Percentiles rank a stretch among this genome's conserved stretches.
Conservation (phyloP, 2,888 invertebrate genomes). For the Ophion ventricosus region DNA sequence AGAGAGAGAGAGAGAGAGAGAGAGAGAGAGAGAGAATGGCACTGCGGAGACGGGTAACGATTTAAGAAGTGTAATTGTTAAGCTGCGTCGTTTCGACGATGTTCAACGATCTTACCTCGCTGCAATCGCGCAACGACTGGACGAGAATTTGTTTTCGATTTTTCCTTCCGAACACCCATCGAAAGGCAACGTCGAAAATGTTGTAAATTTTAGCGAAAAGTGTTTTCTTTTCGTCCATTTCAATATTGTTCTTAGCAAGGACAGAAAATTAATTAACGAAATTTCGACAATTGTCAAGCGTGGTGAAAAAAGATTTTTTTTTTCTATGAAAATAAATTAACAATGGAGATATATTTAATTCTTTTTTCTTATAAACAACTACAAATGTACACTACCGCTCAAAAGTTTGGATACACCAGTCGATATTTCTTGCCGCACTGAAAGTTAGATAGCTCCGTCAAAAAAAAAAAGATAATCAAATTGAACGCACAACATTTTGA, state of each 20-base stretch:
- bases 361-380: background rate
- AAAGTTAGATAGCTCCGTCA: no score
- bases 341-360: background rate
- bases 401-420: no score
- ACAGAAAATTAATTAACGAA: background rate
- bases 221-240: background rate
- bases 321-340: background rate
- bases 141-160: background rate
- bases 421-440: no score
- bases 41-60: slow-evolving; percentile 29
- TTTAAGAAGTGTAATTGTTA: slow-evolving; percentile 59
- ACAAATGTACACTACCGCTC: no score
- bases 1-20: background rate
- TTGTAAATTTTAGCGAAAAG: background rate
- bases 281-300: background rate
- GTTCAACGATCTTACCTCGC: slow-evolving; percentile 65
- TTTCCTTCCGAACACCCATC: background rate
- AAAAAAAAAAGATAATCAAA: no score
- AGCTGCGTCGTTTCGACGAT: slow-evolving; percentile 60
- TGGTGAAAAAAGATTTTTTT: background rate
- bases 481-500: no score
- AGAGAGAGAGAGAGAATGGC: background rate
- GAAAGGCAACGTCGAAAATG: background rate
- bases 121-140: slow-evolving; percentile 66
- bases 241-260: background rate